Conservation (phyloP, 2,797 vertebrate genomes). For the Danio tinwini region DNA sequence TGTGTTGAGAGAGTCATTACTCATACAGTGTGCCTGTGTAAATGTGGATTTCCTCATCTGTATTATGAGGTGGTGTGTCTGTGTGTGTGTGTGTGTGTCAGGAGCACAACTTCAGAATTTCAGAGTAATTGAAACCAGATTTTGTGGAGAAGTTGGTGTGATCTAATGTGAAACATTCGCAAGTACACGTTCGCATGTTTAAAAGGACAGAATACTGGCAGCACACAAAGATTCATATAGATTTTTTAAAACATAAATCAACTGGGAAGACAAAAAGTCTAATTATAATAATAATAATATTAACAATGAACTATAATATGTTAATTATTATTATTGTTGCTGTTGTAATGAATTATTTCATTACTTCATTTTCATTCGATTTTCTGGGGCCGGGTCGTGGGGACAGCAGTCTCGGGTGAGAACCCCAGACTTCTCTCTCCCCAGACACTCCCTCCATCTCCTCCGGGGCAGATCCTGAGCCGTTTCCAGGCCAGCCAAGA, state of each 20-base stretch:
- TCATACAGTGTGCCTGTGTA: slow-evolving; percentile 1
- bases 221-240: neutral
- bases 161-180: neutral
- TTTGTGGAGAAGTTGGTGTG: neutral
- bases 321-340: no score
- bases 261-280: neutral
- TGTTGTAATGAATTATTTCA: no score
- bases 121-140: neutral
- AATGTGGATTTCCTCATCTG: slow-evolving; percentile 9
- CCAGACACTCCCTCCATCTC: no score
- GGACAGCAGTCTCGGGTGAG: no score
- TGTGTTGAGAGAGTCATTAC: slow-evolving; percentile 36
- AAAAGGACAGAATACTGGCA: neutral
- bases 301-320: no score
- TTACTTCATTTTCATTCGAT: no score
- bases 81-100: neutral
- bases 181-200: neutral
- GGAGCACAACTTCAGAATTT: neutral
- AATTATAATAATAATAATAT: no score
- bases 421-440: no score
- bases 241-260: neutral
- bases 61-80: neutral
- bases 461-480: no score
- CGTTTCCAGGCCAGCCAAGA: no score
- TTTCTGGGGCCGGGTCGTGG: no score